A percentile compares a stretch with the other conserved stretches of the same genome.
Conservation (phyloP, 2,888 invertebrate species). For the Chorisops tibialis region DNA sequence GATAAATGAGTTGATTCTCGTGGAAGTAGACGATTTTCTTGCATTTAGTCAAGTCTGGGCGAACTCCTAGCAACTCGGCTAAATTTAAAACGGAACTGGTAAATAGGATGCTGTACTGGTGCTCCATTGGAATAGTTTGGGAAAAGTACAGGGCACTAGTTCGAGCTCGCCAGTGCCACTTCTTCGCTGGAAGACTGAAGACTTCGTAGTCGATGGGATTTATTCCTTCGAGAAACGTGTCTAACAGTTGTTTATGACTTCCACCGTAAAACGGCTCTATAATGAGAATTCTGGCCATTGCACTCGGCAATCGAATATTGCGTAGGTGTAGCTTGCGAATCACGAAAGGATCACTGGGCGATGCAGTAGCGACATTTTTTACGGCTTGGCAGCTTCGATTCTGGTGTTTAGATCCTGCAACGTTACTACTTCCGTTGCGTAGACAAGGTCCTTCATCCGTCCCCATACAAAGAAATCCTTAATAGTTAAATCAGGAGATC, state of each 20-base stretch:
- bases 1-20: conserved; percentile 73
- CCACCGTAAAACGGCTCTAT: conserved; percentile 72
- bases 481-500: no score
- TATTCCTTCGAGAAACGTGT: conserved; percentile 52
- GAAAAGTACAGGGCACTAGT: conserved; percentile 64
- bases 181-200: conserved; percentile 63
- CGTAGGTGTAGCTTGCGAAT: no score
- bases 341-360: no score
- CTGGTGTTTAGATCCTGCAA: no score
- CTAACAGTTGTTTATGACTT: conserved; percentile 66
- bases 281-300: conserved; percentile 53
- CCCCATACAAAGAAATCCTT: no score
- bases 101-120: conserved; percentile 59
- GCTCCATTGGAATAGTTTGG: conserved; percentile 57
- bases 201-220: conserved; percentile 50
- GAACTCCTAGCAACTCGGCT: conserved; percentile 64
- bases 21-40: conserved; percentile 72
- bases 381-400: no score
- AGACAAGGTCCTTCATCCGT: no score
- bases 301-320: no score
- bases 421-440: no score
- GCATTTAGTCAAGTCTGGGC: conserved; percentile 59
- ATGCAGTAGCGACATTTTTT: no score
- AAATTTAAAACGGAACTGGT: conserved; percentile 68
- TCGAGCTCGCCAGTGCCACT: conserved; percentile 76